Percentiles rank a stretch among this genome's conserved stretches.
phyloP scores from a whole-genome alignment of 1,140 invertebrate genomes.

The Lasaia peninsularis region DNA sequence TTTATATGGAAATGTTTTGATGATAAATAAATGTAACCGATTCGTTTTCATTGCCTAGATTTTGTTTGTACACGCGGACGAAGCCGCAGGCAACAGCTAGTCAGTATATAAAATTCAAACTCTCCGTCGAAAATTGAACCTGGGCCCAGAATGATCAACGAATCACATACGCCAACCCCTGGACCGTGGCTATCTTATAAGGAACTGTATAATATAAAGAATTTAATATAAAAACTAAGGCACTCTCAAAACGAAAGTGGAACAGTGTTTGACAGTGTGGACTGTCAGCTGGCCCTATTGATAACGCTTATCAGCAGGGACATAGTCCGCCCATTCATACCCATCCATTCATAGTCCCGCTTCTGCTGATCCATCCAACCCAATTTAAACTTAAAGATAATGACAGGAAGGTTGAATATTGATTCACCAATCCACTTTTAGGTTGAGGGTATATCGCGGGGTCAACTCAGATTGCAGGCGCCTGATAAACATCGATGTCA shows the following conservation, averaged over 20 bases:
- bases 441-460: constrained; percentile 63
- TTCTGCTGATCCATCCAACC: constrained; percentile 22
- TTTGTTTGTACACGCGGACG: no score
- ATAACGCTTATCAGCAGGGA: constrained; percentile 73
- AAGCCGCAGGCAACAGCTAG: no score
- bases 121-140: no score
- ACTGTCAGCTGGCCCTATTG: constrained; percentile 69
- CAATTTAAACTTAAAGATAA: constrained; percentile 44
- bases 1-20: no score
- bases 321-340: constrained; percentile 75
- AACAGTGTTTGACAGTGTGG: constrained; percentile 73
- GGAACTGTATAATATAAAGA: not conserved
- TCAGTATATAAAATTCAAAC: no score
- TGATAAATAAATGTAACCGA: no score
- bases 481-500: constrained; percentile 64
- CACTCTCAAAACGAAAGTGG: constrained; percentile 61
- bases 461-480: constrained; percentile 73
- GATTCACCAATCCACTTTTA: constrained; percentile 12
- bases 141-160: no score
- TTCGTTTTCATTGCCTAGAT: no score
- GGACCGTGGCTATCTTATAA: no score
- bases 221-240: constrained; percentile 40
- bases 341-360: constrained; percentile 69
- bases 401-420: constrained; percentile 37
- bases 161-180: no score